Conservation (phyloP, 2,888 invertebrate genomes). For the Trichopria drosophilae region DNA sequence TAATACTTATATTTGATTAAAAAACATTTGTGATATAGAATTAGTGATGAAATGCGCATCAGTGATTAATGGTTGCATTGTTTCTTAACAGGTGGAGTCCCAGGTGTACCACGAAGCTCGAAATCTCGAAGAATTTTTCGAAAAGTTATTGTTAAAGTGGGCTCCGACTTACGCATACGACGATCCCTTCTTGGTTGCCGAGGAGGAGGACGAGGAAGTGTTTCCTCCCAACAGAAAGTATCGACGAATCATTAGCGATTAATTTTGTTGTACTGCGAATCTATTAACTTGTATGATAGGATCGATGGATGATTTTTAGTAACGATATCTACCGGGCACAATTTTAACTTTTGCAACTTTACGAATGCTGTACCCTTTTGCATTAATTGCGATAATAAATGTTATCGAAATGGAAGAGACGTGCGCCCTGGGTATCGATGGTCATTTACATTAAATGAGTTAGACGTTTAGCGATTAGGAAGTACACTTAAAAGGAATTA, state of each 20-base stretch:
- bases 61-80: not conserved
- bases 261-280: too few species aligned
- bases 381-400: too few species aligned
- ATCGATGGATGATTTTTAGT: too few species aligned
- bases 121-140: conserved; percentile 83
- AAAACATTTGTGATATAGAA: conserved; percentile 1
- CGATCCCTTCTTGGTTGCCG: conserved; percentile 55
- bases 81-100: conserved; percentile 68
- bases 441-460: too few species aligned
- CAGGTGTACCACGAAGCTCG: conserved; percentile 78
- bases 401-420: too few species aligned
- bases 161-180: conserved; percentile 74
- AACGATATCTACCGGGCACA: too few species aligned
- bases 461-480: too few species aligned
- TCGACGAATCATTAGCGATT: conserved; percentile 61
- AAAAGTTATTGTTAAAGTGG: conserved; percentile 79
- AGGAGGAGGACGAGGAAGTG: conserved; percentile 58
- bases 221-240: conserved; percentile 62
- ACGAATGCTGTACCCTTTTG: too few species aligned
- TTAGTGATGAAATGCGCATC: conserved; percentile 2
- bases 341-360: too few species aligned
- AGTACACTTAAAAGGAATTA: too few species aligned
- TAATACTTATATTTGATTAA: not conserved
- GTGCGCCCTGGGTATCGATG: too few species aligned
- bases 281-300: conserved; percentile 7